Conservation (phyloP, 1,140 invertebrate genomes). For the Caenorhabditis brenneri region DNA sequence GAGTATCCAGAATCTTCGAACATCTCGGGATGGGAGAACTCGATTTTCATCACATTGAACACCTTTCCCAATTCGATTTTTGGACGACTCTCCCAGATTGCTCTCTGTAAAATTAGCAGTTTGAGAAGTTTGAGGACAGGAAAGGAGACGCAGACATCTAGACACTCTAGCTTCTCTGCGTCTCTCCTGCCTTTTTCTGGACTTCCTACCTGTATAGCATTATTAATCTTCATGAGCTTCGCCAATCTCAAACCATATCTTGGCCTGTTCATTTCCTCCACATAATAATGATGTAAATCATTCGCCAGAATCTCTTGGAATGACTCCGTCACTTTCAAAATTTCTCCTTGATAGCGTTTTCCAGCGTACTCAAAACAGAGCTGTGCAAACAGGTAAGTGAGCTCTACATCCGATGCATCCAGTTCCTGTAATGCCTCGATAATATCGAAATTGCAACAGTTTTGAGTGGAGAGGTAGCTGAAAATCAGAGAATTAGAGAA, state of each 20-base stretch:
- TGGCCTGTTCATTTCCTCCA: neutral
- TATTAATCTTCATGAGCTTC: neutral
- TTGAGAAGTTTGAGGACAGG: too few species aligned
- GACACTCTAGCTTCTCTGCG: too few species aligned
- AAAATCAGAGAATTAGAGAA: neutral
- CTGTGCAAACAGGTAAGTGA: neutral
- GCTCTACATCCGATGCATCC: neutral
- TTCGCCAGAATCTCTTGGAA: neutral
- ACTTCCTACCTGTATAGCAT: neutral
- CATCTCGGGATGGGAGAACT: neutral
- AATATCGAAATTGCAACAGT: neutral
- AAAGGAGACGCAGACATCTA: too few species aligned
- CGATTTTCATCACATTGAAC: neutral
- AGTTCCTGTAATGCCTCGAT: neutral
- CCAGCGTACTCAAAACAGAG: neutral
- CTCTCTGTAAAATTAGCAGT: neutral
- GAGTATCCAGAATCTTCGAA: slow-evolving; percentile 6
- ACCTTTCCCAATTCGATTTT: neutral
- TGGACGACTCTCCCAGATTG: neutral
- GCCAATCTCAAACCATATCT: neutral
- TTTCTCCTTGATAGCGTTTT: neutral
- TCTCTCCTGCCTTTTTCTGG: too few species aligned
- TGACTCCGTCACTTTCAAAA: neutral
- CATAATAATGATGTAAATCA: slow-evolving; percentile 12
- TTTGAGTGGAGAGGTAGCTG: neutral